A percentile compares a stretch with the other conserved stretches of the same genome.
Evolutionary conservation across 2,113 vertebrate genomes (phyloP).

Genomic region (Pygoscelis antarcticus): DNA sequence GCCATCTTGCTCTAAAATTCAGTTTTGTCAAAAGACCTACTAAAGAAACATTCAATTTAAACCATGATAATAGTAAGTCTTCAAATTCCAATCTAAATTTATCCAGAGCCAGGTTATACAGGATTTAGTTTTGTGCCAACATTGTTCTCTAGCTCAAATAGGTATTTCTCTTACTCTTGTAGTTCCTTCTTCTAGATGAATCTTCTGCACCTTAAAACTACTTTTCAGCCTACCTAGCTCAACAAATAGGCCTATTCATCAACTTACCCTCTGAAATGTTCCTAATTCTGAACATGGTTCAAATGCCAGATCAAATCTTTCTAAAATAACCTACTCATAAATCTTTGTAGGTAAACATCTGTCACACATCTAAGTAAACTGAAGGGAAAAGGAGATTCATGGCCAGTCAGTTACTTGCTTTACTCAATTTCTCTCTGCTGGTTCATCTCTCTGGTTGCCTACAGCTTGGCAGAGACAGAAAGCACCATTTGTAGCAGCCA

Average conservation of each 20-base stretch:
- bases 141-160: neutral
- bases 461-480: neutral
- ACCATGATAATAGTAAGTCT: neutral
- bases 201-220: neutral
- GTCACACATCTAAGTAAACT: neutral
- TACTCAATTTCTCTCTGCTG: neutral
- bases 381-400: neutral
- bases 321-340: conserved; percentile 32
- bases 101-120: neutral
- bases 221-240: neutral
- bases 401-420: neutral
- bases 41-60: neutral
- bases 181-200: neutral
- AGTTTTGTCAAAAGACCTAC: neutral
- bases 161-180: neutral
- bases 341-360: conserved; percentile 32
- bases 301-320: conserved; percentile 36
- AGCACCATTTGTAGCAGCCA: neutral
- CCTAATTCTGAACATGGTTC: neutral
- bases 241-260: conserved; percentile 6
- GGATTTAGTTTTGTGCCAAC: neutral
- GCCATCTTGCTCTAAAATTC: neutral
- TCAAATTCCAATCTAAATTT: neutral
- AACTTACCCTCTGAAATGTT: neutral
- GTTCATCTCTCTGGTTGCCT: neutral